Conservation (phyloP, 2,113 vertebrate genomes). For the Xyrauchen texanus region DNA sequence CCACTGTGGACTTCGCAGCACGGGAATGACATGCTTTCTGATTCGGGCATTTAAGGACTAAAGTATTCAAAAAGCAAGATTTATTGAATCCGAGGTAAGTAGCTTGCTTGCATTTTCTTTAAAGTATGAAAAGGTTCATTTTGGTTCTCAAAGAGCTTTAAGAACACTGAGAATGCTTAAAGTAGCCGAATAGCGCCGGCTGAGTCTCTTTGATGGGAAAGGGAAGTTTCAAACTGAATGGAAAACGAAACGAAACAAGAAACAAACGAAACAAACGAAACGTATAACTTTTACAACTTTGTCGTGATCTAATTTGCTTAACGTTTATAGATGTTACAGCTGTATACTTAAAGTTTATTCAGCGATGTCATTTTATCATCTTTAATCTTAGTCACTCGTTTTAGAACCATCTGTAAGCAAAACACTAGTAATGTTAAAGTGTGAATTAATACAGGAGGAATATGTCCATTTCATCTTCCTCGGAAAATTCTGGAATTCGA, state of each 20-base stretch:
- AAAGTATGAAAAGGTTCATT: not conserved
- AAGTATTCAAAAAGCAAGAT: constrained; percentile 27
- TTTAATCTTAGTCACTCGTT: no score
- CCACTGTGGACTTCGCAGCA: constrained; percentile 50
- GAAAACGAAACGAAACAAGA: constrained; percentile 53
- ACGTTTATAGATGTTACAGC: not conserved
- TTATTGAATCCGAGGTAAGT: constrained; percentile 48
- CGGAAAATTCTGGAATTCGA: constrained; percentile 42
- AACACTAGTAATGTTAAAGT: not conserved
- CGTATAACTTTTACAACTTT: not conserved
- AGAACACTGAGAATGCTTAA: constrained; percentile 27
- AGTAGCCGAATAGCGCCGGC: constrained; percentile 37
- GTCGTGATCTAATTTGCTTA: not conserved
- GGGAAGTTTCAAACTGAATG: constrained; percentile 28
- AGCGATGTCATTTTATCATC: no score
- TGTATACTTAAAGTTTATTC: no score
- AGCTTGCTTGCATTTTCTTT: not conserved
- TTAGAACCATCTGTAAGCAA: no score
- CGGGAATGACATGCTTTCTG: constrained; percentile 48
- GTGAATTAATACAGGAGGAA: not conserved
- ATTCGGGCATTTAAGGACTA: constrained; percentile 30
- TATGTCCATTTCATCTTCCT: not conserved
- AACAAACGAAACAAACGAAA: not conserved
- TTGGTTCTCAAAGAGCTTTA: not conserved
- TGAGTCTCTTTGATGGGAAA: constrained; percentile 35